These are phyloP conservation scores for Phyllostomus hastatus DNA, from an alignment of 2,113 vertebrate species.

Conservation along the genomic window DNA sequence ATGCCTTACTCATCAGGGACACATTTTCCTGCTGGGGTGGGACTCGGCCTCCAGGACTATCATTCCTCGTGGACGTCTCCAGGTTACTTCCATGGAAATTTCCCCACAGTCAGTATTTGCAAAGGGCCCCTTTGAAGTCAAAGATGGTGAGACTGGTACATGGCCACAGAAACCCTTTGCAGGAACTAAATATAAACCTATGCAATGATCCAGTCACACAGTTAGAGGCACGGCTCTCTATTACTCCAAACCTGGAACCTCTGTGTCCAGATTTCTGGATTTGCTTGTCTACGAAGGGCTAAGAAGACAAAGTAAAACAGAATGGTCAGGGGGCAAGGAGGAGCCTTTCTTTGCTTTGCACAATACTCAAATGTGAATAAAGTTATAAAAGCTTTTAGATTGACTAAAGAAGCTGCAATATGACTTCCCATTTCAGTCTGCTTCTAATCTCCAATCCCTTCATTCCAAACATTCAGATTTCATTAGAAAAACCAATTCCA, in stretches of 20 bases:
- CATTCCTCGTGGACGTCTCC: too few relatives aligned
- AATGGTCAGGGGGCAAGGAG: accelerated
- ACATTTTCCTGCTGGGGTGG: accelerated
- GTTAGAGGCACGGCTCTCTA: neutral
- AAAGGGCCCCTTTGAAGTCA: neutral
- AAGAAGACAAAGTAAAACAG: neutral
- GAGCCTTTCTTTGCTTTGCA: neutral
- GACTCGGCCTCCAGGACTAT: neutral
- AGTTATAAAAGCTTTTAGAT: neutral
- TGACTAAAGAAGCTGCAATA: neutral
- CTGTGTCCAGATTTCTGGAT: neutral
- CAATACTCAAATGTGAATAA: neutral
- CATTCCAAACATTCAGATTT: conserved; percentile 24
- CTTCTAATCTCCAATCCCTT: neutral
- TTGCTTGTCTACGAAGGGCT: neutral
- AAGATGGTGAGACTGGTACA: neutral
- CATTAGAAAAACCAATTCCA: neutral
- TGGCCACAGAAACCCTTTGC: neutral
- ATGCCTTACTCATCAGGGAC: neutral
- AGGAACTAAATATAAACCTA: neutral
- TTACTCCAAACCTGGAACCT: neutral
- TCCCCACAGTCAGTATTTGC: neutral
- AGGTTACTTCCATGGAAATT: neutral
- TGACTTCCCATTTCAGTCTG: neutral
- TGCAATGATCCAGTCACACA: neutral